Base-by-base conservation (phyloP, 2,797 vertebrate genomes). In the Sebastiscus albofasciatus region DNA sequence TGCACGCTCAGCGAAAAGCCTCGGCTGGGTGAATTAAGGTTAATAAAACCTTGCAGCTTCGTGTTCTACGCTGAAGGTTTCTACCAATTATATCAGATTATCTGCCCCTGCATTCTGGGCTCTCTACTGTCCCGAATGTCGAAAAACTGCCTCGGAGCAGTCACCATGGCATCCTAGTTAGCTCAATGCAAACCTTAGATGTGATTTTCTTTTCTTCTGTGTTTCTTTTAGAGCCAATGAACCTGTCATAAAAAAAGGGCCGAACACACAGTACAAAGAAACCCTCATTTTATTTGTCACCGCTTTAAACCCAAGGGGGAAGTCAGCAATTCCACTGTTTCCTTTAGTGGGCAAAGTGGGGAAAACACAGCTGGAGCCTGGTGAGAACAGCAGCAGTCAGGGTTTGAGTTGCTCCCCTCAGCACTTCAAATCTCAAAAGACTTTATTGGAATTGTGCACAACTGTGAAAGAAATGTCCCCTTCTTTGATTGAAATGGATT, bases 401-500 rank as follows among this genome's bases (percentile, higher is more conserved):
- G 62, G 31, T 34, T 75, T 67, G 59, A 90, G 60, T 72, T 76
- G 67, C 80, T 78, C 81, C 80, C 66, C 58, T 89, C 85, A 90
- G 92, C 88, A 80, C 79, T 87, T 88, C 79, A 90, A 67, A 89
- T 69, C 86, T 84, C 78, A 58, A 8, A 59, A 88, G 56, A 79
- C 61, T 69, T 88, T 82, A 88, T 69, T 86, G 90, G 80, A 82
- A 85, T 49, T 76, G 83, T 77, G 79, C 83, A 83, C 31, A 72
- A 77, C 88, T 86, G 83, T 77, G 82, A 89, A 87, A 84, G 83
- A 93, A 93, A 93, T 72, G 79, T 72, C 77, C 8, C 27, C 13
- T 16, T 60, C 72, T 85, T 90, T 90, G 79, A 94, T 82, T 79
- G 75, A 89, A 90, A 91, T 90, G 3, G 55, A 81, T 83, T 86